Evolutionary conservation across 2,113 vertebrate species (phyloP).

Genomic region (Ellobius talpinus): DNA sequence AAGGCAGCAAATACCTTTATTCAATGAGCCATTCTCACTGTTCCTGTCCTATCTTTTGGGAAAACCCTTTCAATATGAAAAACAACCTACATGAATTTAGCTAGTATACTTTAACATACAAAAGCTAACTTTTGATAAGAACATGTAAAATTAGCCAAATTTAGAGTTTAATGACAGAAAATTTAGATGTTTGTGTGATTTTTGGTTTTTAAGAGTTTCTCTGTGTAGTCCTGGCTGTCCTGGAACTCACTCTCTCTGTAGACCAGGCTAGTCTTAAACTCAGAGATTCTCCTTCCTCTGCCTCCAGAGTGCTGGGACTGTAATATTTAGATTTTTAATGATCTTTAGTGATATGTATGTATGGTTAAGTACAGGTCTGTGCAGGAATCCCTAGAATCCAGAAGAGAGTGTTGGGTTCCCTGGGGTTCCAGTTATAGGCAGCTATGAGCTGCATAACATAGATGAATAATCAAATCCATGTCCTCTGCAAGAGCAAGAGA

Average conservation of each 20-base stretch:
- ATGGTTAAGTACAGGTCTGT: not conserved
- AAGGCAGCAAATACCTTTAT: not conserved
- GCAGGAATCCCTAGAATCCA: not conserved
- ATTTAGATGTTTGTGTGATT: not conserved
- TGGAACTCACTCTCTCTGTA: not conserved
- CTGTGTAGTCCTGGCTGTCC: not conserved
- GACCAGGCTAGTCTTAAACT: not conserved
- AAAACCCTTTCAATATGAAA: slow-evolving; percentile 8
- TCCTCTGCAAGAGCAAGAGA: not conserved
- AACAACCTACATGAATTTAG: not conserved
- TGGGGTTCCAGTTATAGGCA: not conserved
- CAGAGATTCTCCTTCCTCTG: not conserved
- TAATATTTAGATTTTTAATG: not conserved
- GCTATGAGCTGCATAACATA: not conserved
- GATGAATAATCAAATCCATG: not conserved
- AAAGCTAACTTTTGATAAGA: not conserved
- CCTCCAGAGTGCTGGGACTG: not conserved
- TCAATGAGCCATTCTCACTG: not conserved
- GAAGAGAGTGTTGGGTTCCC: too few relatives aligned
- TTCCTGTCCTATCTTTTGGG: not conserved
- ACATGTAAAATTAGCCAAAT: not conserved
- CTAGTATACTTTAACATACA: not conserved
- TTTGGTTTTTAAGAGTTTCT: not conserved
- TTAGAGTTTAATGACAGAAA: not conserved
- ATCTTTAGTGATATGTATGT: not conserved